phyloP scores from a whole-genome alignment of 2,797 vertebrate species.

The Crocidura indochinensis region DNA sequence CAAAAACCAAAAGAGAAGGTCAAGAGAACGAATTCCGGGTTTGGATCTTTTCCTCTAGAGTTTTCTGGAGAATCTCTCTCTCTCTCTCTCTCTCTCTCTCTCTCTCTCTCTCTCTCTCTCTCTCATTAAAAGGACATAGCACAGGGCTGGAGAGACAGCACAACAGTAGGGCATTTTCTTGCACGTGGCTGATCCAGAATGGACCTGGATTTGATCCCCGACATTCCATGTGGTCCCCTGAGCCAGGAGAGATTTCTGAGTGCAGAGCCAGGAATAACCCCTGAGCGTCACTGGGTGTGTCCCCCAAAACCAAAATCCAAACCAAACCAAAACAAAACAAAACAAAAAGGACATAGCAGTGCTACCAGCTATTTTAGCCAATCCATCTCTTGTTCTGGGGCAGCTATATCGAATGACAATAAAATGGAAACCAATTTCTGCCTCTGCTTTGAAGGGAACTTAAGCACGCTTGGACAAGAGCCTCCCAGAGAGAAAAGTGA shows the following conservation, averaged over 20 bases:
- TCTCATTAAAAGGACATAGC: background rate
- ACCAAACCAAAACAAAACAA: background rate
- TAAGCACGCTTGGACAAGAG: constrained; percentile 66
- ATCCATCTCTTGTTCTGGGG: constrained; percentile 49
- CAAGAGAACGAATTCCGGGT: background rate
- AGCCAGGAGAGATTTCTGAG: no score
- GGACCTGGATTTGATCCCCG: no score
- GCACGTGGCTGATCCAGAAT: no score
- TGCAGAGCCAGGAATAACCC: no score
- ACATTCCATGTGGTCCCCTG: no score
- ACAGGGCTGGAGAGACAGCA: no score
- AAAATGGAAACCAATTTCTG: constrained; percentile 69
- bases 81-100: no score
- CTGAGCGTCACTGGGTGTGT: no score
- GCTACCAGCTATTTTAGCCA: background rate
- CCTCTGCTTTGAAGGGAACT: constrained; percentile 73
- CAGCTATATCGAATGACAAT: constrained; percentile 61
- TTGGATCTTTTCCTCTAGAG: background rate
- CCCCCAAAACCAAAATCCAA: no score
- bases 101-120: no score
- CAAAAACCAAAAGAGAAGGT: no score
- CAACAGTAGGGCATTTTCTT: no score
- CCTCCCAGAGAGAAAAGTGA: constrained; percentile 51
- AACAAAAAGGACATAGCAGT: background rate
- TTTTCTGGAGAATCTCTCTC: background rate